phyloP scores from a whole-genome alignment of 2,888 invertebrate genomes.

The Mystacides longicornis region DNA sequence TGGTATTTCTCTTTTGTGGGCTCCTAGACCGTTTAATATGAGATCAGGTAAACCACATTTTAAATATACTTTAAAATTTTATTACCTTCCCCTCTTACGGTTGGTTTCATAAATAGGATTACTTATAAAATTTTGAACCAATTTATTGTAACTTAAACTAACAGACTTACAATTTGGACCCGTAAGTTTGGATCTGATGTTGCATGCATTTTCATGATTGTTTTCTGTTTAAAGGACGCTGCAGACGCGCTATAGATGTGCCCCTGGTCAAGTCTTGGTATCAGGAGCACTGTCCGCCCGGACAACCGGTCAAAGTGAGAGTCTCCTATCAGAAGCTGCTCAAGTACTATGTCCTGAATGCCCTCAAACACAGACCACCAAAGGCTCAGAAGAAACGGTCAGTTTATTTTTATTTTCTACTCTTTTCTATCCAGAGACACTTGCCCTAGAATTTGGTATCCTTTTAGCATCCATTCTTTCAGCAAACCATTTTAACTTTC shows the following conservation, averaged over 20 bases:
- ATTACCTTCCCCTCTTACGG: no score
- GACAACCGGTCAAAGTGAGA: conserved; percentile 97
- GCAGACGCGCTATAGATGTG: conserved; percentile 90
- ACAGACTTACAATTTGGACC: neutral
- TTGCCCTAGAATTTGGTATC: no score
- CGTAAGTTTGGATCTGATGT: neutral
- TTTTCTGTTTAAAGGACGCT: conserved; percentile 56
- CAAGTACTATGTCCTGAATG: conserved; percentile 97
- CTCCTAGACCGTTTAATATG: conserved; percentile 95
- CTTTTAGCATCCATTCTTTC: no score
- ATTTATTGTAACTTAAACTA: neutral
- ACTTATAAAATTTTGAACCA: neutral
- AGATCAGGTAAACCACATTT: conserved; percentile 59
- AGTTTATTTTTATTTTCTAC: conserved; percentile 19
- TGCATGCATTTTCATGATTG: neutral
- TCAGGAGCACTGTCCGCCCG: conserved; percentile 88
- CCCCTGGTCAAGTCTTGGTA: conserved; percentile 98
- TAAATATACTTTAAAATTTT: neutral
- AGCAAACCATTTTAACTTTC: no score
- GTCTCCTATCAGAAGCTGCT: conserved; percentile 98
- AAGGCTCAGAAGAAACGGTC: conserved; percentile 97
- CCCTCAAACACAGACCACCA: conserved; percentile 93
- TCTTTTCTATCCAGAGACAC: no score
- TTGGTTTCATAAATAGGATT: no score
- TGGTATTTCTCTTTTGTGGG: conserved; percentile 95